Percentiles rank a stretch among this genome's conserved stretches.
phyloP scores from a whole-genome alignment of 2,888 invertebrate species.

The Agonum fuliginosum region DNA sequence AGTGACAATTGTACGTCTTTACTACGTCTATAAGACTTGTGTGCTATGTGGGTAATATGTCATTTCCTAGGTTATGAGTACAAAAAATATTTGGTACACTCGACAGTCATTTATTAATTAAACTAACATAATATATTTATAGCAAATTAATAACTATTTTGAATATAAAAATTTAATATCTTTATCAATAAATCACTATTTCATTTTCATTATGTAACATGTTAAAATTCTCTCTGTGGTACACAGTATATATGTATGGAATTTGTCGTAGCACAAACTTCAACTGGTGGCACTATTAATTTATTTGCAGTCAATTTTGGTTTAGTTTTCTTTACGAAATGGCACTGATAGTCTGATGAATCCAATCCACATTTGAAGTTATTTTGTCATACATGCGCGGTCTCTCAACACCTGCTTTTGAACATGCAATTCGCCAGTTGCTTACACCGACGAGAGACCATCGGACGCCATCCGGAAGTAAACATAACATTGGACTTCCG shows the following conservation, averaged over 20 bases:
- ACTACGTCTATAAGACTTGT: too few species aligned
- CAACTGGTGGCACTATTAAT: conserved; percentile 49
- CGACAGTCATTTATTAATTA: too few species aligned
- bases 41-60: too few species aligned
- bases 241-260: conserved; percentile 48
- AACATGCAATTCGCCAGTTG: conserved; percentile 91
- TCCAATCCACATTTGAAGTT: conserved; percentile 90
- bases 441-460: conserved; percentile 89
- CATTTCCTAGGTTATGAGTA: too few species aligned
- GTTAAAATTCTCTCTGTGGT: background rate
- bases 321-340: conserved; percentile 62
- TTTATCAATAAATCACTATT: conserved; percentile 24
- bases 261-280: conserved; percentile 58
- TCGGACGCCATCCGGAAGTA: conserved; percentile 80
- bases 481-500: conserved; percentile 90
- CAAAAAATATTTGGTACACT: too few species aligned
- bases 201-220: conserved; percentile 20
- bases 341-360: conserved; percentile 82
- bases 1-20: too few species aligned
- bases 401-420: conserved; percentile 84
- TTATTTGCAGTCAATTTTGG: conserved; percentile 7
- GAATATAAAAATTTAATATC: conserved; percentile 30
- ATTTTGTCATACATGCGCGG: conserved; percentile 90
- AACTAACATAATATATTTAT: too few species aligned
- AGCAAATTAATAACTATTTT: too few species aligned